Base-by-base conservation (phyloP, 2,113 vertebrate genomes). In the Gila orcuttii region DNA sequence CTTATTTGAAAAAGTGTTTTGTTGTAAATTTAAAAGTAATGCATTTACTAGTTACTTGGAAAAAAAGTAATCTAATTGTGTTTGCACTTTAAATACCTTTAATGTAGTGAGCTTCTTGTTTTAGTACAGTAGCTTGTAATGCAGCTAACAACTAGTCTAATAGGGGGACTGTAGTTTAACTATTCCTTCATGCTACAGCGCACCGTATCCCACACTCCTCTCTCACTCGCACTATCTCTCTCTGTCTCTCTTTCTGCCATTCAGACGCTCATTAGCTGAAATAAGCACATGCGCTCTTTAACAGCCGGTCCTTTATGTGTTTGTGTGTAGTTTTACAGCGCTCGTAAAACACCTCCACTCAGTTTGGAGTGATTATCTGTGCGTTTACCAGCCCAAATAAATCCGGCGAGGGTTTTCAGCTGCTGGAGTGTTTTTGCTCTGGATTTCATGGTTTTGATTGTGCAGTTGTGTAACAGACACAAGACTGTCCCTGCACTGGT, bases 281-380 rank as follows among this genome's bases (percentile, higher is more conserved):
- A 94, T 91, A 91, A 93, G 93, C 91, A 89, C 91, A 94, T 93
- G 91, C 42, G 91, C 91, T 92, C 93, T 88, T 94, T 94, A 93
- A 94, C 90, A 87, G 91, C 92, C 92, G 86, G 68, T 42, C 73
- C 86, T 93, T 94, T 93, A 93, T 93, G 93, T 93, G 94, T 93
- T 93, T 93, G 91, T 94, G 93, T 92, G 93, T 91, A 91, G 90
- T 92, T 95, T 95, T 93, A 95, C 92, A 76, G 75, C 90, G 87
- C 86, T 90, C 90, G 47, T 94, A 92, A 95, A 94, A 93, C 93
- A 93, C 87, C 89, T 93, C 92, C 89, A 93, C 93, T 91, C 91
- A 92, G 92, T 92, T 91, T 82, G 87, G 87, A 94, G 91, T 91
- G 92, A 93, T 93, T 86, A 93, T 93, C 91, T 90, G 92, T 90